Base-by-base conservation (phyloP, 2,113 vertebrate genomes). In the Desmodus rotundus region DNA sequence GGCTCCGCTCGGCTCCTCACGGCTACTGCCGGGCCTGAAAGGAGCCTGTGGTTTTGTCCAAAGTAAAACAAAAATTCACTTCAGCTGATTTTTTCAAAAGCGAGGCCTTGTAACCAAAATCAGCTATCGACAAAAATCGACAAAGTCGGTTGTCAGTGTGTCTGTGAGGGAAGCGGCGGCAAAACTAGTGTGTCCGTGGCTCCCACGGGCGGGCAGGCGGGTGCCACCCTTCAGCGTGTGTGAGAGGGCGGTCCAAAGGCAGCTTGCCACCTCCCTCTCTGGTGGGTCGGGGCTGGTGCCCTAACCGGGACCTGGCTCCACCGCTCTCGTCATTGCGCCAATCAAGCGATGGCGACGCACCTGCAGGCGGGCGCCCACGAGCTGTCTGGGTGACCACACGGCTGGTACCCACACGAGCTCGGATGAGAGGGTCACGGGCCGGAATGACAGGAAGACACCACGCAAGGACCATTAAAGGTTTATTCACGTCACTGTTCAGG, bases 401-500 rank as follows among this genome's bases (percentile, higher is more conserved):
- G 11, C 3, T 1, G 0, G 3, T 2, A 0, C 26, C 7, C 26
- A 0, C 0, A 0, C 1, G 0, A 2, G 31, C 61, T 61, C 31
- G 3, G 74, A 11, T 12, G 10, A 2, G 31, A 7, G 11, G 43
- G 31, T 4, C 0, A 14, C 16, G 10, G 26, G 28, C 26, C 43
- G 7, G 38, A 24, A 36, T 16, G 14, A 63, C 33, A 54, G 24
- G 5, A 43, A 93, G 88, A 94, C 52, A 19, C 19, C 11, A 0
- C n/a, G 87, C 96, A 74, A 54, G 92, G 96, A 92, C 81, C 95
- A 94, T 97, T 98, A 97, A 97, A 97, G 81, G 95, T 98, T 98
- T 97, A 98, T 98, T 98, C 98, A 98, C 98, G 98, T 98, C 95
- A 77, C 97, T 97, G 50, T 94, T 94, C 87, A 56, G 91, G 98